Evolutionary conservation across 2,113 vertebrate species (phyloP), one percentile per base, ranked within the genome.

Genomic region (Vulpes vulpes): DNA sequence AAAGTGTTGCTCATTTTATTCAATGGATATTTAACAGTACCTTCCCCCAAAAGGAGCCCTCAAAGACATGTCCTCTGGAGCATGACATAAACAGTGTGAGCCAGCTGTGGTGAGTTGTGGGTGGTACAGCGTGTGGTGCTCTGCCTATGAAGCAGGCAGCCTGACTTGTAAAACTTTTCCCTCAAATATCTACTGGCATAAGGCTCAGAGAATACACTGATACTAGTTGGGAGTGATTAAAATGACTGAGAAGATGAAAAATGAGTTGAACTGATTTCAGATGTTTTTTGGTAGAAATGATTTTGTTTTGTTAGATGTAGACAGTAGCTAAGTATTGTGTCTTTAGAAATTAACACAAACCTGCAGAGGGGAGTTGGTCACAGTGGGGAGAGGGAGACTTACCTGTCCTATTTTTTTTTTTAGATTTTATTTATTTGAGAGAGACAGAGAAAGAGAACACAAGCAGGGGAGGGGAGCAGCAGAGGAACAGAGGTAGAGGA

Each of bases 271-370:
- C 16, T 43, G 62, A 91, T 69, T 83, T 97, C 20, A 69, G 30
- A 16, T 51, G 38, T 57, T 51, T 81, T 35, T 3, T 1, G 17
- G 12, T 64, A 67, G 64, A 93, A 43, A 94, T 57, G 7, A 19
- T 69, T 97, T 94, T 82, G 32, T 69, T 94, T 71, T 14, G 11
- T 62, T 53, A 51, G 55, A 51, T 43, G 43, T 9, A 64, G n/a
- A 64, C 3, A 30, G 16, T 49, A 55, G 11, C 30, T n/a, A 86
- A 96, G 60, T 17, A 5, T 19, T 23, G 10, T 83, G 74, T 19
- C 43, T 90, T 23, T 43, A 22, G 12, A 55, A 69, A 38, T 51
- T 16, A 65, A 38, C 4, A 10, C 8, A 49, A 88, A 89, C 17
- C 5, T 2, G 1, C 59, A 5, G 4, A 30, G 15, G 32, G 22